Percentiles rank a stretch among this genome's conserved stretches.
phyloP scores from a whole-genome alignment of 1,140 invertebrate species.

The Dryas iulia region DNA sequence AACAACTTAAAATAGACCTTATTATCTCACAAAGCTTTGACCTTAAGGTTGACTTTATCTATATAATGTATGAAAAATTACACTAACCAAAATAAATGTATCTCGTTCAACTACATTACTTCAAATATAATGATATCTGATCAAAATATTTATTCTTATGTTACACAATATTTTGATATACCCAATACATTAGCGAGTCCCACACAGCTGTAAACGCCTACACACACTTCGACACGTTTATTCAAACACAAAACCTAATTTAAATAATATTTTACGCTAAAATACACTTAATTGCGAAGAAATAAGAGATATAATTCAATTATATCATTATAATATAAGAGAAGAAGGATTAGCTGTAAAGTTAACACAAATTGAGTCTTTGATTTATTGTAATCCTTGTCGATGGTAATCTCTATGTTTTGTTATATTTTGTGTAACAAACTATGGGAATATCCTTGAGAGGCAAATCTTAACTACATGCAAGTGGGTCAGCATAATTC shows the following conservation, averaged over 20 bases:
- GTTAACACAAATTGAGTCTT: conserved; percentile 8
- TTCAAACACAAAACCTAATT: conserved; percentile 13
- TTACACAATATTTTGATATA: conserved; percentile 31
- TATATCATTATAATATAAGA: neutral
- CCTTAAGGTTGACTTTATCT: too few species aligned
- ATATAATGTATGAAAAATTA: neutral
- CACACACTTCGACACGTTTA: conserved; percentile 29
- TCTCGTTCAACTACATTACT: neutral
- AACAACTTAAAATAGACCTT: too few species aligned
- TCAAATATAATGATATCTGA: neutral
- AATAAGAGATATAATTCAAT: conserved; percentile 10
- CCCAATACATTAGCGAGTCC: conserved; percentile 32
- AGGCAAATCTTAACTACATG: neutral
- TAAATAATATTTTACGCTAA: neutral
- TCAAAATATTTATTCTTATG: conserved; percentile 17
- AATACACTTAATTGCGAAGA: neutral
- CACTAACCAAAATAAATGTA: neutral
- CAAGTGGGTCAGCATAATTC: neutral
- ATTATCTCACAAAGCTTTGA: too few species aligned
- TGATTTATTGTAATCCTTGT: conserved; percentile 28
- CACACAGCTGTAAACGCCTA: conserved; percentile 29
- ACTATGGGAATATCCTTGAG: conserved; percentile 8
- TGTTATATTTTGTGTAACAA: conserved; percentile 11
- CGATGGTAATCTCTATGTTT: conserved; percentile 10
- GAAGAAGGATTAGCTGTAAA: conserved; percentile 1